Base-by-base conservation (phyloP, 2,797 vertebrate genomes). In the Clamator glandarius region DNA sequence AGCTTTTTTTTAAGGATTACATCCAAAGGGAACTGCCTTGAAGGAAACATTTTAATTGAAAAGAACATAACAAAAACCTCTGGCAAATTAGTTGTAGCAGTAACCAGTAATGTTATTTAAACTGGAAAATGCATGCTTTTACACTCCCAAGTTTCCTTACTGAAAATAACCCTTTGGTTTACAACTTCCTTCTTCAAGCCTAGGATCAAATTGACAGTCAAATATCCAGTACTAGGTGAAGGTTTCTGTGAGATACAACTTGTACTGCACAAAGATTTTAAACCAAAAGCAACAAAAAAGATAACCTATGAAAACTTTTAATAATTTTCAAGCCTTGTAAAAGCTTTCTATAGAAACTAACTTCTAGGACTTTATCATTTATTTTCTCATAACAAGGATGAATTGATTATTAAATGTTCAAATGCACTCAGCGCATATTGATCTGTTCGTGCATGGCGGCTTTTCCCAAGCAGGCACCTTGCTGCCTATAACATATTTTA, bases 361-460 rank as follows among this genome's bases (percentile, higher is more conserved):
- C 95, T 97, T 96, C 95, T 87, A 93, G 92, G 79, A 97, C 59
- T 97, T 97, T 64, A 94, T 91, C 94, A 97, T 98, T 98, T 97
- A 96, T 98, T 97, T 98, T 97, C 96, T 96, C 92, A 91, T 97
- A 98, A 98, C 95, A 96, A 98, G 96, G 93, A 91, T 97, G 97
- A 97, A 98, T 98, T 3, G 91, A 98, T 98, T 98, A 97, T 96
- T 97, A 96, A 97, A 97, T 86, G 97, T 97, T 97, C 12, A 93
- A 98, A 93, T 97, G 97, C 96, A 94, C 93, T 93, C 96, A 97
- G 96, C 95, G 94, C 96, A 97, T 98, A 98, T 98, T 97, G 98
- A 98, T 98, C 92, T 97, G 91, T 95, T 96, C 94, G 86, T 92
- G 90, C 5, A 0, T 90, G 96, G 94, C 96, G 72, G 61, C 91